A percentile compares a stretch with the other conserved stretches of the same genome.
Evolutionary conservation across 1,140 invertebrate species (phyloP).

Genomic region (Rhopalosiphum padi): DNA sequence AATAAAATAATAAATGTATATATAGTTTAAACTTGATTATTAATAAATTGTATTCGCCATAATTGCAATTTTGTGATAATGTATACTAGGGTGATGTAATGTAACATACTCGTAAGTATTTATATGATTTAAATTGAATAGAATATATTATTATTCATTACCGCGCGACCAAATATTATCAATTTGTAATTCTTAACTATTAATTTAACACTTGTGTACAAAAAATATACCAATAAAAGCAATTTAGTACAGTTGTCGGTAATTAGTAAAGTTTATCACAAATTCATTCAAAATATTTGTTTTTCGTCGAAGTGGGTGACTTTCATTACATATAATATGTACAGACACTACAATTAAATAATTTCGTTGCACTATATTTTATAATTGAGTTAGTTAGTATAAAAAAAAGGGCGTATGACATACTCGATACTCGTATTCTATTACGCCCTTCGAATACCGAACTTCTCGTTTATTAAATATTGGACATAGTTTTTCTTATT

Average conservation of each 20-base stretch:
- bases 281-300: conserved; percentile 11
- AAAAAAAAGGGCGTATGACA: conserved; percentile 27
- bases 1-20: no score
- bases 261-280: background rate
- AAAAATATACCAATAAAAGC: background rate
- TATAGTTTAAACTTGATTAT: no score
- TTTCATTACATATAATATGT: background rate
- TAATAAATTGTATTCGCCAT: no score
- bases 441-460: conserved; percentile 8
- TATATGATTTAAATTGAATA: background rate
- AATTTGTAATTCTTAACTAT: background rate
- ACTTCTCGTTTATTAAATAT: background rate
- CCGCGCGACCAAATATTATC: background rate
- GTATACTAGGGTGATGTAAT: no score
- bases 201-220: background rate
- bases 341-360: background rate
- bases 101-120: no score
- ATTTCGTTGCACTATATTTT: conserved; percentile 13
- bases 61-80: background rate
- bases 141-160: background rate
- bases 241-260: background rate
- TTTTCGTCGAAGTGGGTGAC: background rate
- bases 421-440: background rate
- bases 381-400: conserved; percentile 16
- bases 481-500: background rate